A percentile compares a stretch with the other conserved stretches of the same genome.
Evolutionary conservation across 2,113 vertebrate species (phyloP).

Genomic region (Naja naja): DNA sequence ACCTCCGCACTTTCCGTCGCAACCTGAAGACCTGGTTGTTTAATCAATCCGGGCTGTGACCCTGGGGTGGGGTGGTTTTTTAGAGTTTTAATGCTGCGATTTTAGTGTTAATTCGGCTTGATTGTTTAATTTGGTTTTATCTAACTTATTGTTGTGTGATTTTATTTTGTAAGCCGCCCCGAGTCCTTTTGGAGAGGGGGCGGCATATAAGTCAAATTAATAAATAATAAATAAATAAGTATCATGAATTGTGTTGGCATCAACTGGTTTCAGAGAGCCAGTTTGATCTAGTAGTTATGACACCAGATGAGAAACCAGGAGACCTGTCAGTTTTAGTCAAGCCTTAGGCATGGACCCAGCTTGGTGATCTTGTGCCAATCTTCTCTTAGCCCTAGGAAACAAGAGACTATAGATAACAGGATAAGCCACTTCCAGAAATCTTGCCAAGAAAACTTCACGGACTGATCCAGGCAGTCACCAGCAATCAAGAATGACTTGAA

Average conservation of each 20-base stretch:
- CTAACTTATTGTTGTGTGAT: too few species aligned
- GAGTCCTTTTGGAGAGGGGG: too few species aligned
- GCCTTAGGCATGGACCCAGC: neutral
- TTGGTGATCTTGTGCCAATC: neutral
- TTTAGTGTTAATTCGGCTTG: too few species aligned
- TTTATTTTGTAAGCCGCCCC: too few species aligned
- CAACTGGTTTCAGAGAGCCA: neutral
- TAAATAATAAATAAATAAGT: too few species aligned
- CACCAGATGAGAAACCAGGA: neutral
- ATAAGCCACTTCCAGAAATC: neutral
- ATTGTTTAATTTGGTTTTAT: too few species aligned
- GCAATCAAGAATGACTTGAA: neutral
- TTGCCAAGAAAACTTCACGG: neutral
- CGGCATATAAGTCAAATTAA: too few species aligned
- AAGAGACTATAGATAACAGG: neutral
- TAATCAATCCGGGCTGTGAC: too few species aligned
- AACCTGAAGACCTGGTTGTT: too few species aligned
- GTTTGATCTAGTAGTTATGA: neutral
- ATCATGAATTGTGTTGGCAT: neutral
- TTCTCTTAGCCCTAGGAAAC: neutral
- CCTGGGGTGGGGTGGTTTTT: too few species aligned
- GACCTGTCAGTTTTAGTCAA: neutral
- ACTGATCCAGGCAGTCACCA: neutral
- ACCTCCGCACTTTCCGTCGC: too few species aligned
- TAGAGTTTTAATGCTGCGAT: too few species aligned